A percentile compares a stretch with the other conserved stretches of the same genome.
Conservation (phyloP, 2,113 vertebrate genomes). For the Salminus brasiliensis region DNA sequence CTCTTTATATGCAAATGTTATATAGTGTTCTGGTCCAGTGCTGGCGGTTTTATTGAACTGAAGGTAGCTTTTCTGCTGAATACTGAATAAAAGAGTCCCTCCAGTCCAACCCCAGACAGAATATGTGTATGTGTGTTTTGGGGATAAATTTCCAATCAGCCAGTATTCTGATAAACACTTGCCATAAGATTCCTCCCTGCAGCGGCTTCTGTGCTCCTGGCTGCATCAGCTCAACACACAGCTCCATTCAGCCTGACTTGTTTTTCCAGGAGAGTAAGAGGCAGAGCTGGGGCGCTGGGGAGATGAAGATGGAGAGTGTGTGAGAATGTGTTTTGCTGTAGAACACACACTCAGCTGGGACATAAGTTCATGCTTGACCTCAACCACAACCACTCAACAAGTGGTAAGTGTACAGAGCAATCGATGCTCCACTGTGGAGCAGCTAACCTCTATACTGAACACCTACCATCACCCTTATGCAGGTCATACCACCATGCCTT, state of each 20-base stretch:
- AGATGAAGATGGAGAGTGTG: not conserved
- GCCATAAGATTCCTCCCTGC: not conserved
- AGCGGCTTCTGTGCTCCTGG: not conserved
- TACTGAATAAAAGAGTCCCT: conserved; percentile 8
- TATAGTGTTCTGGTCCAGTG: conserved; percentile 2
- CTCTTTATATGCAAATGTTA: not conserved
- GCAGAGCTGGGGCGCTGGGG: not conserved
- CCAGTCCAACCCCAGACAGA: not conserved
- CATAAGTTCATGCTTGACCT: not conserved
- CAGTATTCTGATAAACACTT: conserved; percentile 31
- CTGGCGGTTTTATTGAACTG: not conserved
- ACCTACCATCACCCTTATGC: not conserved
- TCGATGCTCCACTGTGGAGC: not conserved
- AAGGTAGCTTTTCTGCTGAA: not conserved
- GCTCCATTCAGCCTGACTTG: conserved; percentile 7
- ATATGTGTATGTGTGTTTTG: conserved; percentile 16
- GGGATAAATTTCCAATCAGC: not conserved
- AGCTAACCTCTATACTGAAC: no score
- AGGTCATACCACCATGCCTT: no score
- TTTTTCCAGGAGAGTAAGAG: not conserved
- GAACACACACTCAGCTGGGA: not conserved
- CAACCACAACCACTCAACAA: not conserved
- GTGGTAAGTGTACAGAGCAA: not conserved
- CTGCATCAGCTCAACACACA: not conserved
- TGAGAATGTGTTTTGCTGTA: not conserved